A percentile compares a stretch with the other conserved stretches of the same genome.
Evolutionary conservation across 2,797 vertebrate species (phyloP).

Genomic region (Syndactyla subalaris): DNA sequence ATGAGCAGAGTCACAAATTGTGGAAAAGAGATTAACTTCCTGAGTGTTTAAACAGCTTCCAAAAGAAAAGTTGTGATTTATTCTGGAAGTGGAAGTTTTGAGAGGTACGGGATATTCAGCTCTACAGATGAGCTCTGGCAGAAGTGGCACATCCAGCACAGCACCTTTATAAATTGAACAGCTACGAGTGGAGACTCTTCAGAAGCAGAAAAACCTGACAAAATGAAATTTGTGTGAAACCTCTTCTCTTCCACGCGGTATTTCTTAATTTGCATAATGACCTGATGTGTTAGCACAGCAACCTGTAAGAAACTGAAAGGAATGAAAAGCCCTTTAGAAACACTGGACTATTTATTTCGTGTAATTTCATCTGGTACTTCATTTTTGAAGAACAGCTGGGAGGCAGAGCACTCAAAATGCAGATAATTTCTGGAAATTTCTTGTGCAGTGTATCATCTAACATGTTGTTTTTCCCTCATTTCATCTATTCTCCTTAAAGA

Average conservation of each 20-base stretch:
- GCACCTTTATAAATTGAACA: neutral
- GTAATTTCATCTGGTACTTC: neutral
- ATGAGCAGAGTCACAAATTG: neutral
- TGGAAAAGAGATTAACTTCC: neutral
- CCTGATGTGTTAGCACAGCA: neutral
- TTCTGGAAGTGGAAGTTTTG: neutral
- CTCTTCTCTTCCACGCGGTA: neutral
- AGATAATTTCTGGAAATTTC: neutral
- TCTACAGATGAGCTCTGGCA: neutral
- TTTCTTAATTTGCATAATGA: neutral
- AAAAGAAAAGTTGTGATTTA: neutral
- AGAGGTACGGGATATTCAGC: neutral
- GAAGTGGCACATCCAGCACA: neutral
- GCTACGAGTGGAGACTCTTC: neutral
- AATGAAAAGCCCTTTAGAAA: slow-evolving; percentile 15
- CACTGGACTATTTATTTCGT: neutral
- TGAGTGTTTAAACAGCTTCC: neutral
- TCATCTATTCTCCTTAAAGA: too few species aligned
- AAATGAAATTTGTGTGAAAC: neutral
- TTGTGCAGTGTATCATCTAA: neutral
- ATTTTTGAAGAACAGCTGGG: neutral
- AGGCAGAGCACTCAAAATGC: neutral
- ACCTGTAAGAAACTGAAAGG: neutral
- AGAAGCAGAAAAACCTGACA: neutral
- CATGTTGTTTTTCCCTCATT: neutral